Percentiles rank a stretch among this genome's conserved stretches.
These are phyloP conservation scores for Tamias sibiricus DNA, from an alignment of 2,113 vertebrate species.

Conservation along the genomic window DNA sequence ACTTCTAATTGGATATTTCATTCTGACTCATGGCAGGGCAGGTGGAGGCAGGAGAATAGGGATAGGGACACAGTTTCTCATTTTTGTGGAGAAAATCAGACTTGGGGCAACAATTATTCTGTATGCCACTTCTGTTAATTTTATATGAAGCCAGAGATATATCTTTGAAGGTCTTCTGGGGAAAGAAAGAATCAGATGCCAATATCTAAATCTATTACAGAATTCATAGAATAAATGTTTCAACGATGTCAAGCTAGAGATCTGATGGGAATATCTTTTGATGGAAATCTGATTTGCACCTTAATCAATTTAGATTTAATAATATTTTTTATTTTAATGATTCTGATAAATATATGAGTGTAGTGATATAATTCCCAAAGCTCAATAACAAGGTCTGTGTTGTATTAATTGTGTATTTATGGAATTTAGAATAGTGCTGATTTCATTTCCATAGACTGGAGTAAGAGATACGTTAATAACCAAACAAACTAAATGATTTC, in stretches of 20 bases:
- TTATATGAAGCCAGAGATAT: constrained; percentile 43
- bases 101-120: not conserved
- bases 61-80: not conserved
- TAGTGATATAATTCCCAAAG: not conserved
- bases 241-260: not conserved
- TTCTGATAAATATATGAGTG: not conserved
- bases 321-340: not conserved
- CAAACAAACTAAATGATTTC: not conserved
- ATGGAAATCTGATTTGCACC: not conserved
- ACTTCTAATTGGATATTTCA: not conserved
- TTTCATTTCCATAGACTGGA: not conserved
- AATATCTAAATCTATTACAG: not conserved
- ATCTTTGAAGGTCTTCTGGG: not conserved
- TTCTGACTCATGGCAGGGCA: not conserved
- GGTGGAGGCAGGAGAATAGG: not conserved
- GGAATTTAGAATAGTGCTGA: not conserved
- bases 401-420: not conserved
- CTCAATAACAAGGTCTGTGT: not conserved
- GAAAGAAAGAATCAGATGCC: not conserved
- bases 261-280: not conserved
- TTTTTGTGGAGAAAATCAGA: constrained; percentile 17
- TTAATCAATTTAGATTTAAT: constrained; percentile 15
- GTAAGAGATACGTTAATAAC: not conserved
- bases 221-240: not conserved
- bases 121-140: not conserved